Percentiles rank a stretch among this genome's conserved stretches.
Conservation (phyloP, 2,797 vertebrate species). For the Danio aesculapii region DNA sequence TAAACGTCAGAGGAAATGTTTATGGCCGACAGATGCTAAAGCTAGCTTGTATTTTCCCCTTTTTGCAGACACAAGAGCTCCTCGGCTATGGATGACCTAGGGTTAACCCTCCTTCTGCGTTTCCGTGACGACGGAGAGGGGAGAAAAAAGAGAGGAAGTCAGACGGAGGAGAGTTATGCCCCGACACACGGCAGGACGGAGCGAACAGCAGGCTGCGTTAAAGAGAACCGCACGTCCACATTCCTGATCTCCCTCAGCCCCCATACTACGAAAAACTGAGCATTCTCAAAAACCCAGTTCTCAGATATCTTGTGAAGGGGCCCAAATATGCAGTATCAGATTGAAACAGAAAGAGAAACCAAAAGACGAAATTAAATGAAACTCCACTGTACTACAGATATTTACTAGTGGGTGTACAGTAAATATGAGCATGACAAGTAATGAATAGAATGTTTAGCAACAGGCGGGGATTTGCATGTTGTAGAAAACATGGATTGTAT, state of each 20-base stretch:
- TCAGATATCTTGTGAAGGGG: not conserved
- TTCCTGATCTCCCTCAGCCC: slow-evolving; percentile 51
- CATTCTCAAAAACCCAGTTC: not conserved
- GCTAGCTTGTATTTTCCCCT: slow-evolving; percentile 64
- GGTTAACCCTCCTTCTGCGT: slow-evolving; percentile 75
- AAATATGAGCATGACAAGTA: not conserved
- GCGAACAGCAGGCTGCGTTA: slow-evolving; percentile 47
- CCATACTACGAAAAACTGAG: slow-evolving; percentile 48
- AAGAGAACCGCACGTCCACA: slow-evolving; percentile 49
- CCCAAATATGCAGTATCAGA: slow-evolving; percentile 8
- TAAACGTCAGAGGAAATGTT: slow-evolving; percentile 80
- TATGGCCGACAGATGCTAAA: slow-evolving; percentile 83
- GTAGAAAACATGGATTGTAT: too few relatives aligned
- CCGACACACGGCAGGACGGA: slow-evolving; percentile 61
- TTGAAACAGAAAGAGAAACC: slow-evolving; percentile 12
- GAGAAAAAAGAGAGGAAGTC: slow-evolving; percentile 76
- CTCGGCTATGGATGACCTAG: slow-evolving; percentile 71
- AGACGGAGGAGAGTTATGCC: slow-evolving; percentile 71
- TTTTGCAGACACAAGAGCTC: slow-evolving; percentile 58
- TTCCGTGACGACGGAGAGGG: slow-evolving; percentile 73
- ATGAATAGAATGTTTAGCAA: not conserved
- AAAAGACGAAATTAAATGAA: not conserved
- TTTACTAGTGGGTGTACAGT: not conserved
- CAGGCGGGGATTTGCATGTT: too few relatives aligned
- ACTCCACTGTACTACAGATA: not conserved